A percentile compares a stretch with the other conserved stretches of the same genome.
phyloP scores from a whole-genome alignment of 2,888 invertebrate species.

The Drosophila setosimentum region DNA sequence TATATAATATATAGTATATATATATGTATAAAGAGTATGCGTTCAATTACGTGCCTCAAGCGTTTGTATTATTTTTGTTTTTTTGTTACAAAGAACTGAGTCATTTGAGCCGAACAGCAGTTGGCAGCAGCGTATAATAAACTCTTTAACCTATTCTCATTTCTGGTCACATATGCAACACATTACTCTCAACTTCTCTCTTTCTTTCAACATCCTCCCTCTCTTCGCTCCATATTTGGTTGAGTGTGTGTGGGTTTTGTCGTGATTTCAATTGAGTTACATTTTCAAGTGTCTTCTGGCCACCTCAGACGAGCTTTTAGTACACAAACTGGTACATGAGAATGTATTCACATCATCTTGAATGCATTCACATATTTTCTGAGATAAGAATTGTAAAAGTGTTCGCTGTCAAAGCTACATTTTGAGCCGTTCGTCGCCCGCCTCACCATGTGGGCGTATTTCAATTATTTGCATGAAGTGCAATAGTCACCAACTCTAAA shows the following conservation, averaged over 20 bases:
- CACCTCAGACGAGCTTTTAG: constrained; percentile 1
- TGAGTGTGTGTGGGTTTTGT: constrained; percentile 39
- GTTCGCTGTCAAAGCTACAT: constrained; percentile 56
- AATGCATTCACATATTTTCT: constrained; percentile 27
- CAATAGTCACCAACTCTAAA: constrained; percentile 37
- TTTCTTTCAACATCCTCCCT: not conserved
- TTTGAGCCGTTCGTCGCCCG: constrained; percentile 28
- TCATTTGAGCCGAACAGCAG: constrained; percentile 36
- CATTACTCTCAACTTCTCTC: constrained; percentile 15
- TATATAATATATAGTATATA: constrained; percentile 16
- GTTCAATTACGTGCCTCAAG: constrained; percentile 56
- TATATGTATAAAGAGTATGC: constrained; percentile 9
- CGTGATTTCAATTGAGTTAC: constrained; percentile 31
- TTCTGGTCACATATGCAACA: constrained; percentile 44
- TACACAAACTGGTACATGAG: constrained; percentile 2
- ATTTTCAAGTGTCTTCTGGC: constrained; percentile 33
- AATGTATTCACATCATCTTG: constrained; percentile 8
- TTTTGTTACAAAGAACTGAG: constrained; percentile 27
- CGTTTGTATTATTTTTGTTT: constrained; percentile 9
- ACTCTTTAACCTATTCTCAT: constrained; percentile 45
- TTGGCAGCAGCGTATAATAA: constrained; percentile 21
- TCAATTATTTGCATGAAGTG: constrained; percentile 75
- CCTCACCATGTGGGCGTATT: constrained; percentile 62
- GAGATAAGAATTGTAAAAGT: constrained; percentile 60
- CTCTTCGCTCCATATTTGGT: constrained; percentile 21